Percentiles rank a stretch among this genome's conserved stretches.
These are phyloP conservation scores for Pedionomus torquatus DNA, from an alignment of 2,113 vertebrate genomes.

Conservation along the genomic window DNA sequence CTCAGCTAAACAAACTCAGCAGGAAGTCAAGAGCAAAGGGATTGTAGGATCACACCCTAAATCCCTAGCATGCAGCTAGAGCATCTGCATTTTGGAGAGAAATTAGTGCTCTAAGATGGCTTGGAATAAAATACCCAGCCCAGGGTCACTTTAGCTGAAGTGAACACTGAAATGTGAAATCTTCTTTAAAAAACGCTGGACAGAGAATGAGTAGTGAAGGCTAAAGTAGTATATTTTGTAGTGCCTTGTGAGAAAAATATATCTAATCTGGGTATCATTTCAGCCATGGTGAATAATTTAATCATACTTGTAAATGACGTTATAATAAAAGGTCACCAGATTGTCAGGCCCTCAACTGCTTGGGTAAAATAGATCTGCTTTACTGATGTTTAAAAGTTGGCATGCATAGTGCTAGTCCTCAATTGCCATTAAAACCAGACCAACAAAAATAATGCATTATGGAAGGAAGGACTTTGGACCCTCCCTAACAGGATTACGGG, in stretches of 20 bases:
- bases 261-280: constrained; percentile 16
- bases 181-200: neutral
- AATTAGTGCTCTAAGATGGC: neutral
- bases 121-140: neutral
- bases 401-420: neutral
- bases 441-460: neutral
- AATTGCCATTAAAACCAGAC: neutral
- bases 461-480: neutral
- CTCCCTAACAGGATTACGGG: neutral
- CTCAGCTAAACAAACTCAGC: neutral
- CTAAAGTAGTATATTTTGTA: constrained; percentile 1
- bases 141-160: constrained; percentile 43
- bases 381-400: neutral
- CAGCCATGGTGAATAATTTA: constrained; percentile 58
- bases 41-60: constrained; percentile 23
- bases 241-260: constrained; percentile 34
- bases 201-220: neutral
- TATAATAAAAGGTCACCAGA: constrained; percentile 59
- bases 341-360: constrained; percentile 6
- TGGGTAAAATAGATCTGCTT: constrained; percentile 19
- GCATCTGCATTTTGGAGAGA: neutral
- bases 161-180: constrained; percentile 9
- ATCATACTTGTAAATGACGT: constrained; percentile 65
- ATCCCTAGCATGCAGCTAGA: neutral
- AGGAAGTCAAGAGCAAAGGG: neutral